Evolutionary conservation across 2,888 invertebrate species (phyloP).

Genomic region (Phaedon cochleariae): DNA sequence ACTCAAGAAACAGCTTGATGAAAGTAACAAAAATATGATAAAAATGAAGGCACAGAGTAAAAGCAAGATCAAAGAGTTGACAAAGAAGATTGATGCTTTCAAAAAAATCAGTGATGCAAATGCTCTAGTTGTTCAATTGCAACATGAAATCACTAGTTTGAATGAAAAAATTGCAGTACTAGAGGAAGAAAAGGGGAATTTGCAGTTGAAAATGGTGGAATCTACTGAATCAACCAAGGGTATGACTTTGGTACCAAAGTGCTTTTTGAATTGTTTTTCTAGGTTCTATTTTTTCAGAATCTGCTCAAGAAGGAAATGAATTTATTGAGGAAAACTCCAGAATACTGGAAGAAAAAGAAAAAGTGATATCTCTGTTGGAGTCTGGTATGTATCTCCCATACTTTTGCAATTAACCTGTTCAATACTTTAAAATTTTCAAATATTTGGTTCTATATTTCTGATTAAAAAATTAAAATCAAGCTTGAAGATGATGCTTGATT

Average conservation of each 20-base stretch:
- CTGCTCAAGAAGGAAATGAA: conserved; percentile 48
- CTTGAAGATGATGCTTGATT: too few species aligned
- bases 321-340: conserved; percentile 50
- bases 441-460: too few species aligned
- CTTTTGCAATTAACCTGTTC: too few species aligned
- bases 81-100: conserved; percentile 75
- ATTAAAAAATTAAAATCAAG: too few species aligned
- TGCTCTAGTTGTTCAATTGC: conserved; percentile 72
- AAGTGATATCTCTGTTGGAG: conserved; percentile 51
- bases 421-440: background rate
- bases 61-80: conserved; percentile 77
- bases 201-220: conserved; percentile 85
- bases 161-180: conserved; percentile 83
- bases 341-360: conserved; percentile 49
- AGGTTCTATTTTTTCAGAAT: conserved; percentile 45
- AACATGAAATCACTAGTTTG: conserved; percentile 69
- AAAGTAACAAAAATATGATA: conserved; percentile 78
- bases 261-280: background rate
- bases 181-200: conserved; percentile 87
- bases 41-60: conserved; percentile 78
- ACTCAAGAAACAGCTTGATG: conserved; percentile 76
- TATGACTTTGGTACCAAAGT: conserved; percentile 4
- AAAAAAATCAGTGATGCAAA: conserved; percentile 74
- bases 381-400: conserved; percentile 50
- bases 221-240: conserved; percentile 59